phyloP scores from a whole-genome alignment of 2,888 invertebrate species.

The Omphaloscelis lunosa region DNA sequence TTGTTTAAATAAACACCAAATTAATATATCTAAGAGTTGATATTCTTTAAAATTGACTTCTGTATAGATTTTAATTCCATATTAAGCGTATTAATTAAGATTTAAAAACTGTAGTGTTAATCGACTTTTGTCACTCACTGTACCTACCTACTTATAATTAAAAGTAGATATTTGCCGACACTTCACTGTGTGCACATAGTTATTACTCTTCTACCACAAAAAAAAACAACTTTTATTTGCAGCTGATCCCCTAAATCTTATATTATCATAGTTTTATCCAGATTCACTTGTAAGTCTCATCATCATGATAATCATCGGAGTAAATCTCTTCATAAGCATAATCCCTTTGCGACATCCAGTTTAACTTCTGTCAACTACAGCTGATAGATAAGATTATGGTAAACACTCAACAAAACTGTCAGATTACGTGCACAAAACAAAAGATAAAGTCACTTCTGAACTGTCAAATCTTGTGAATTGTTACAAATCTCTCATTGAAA shows the following conservation, averaged over 20 bases:
- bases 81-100: not conserved
- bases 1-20: not conserved
- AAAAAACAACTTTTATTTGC: not conserved
- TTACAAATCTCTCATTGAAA: not conserved
- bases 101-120: not conserved
- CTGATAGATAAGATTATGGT: conserved; percentile 5
- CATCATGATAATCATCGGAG: not conserved
- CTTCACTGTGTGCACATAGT: not conserved
- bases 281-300: not conserved
- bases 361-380: not conserved
- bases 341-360: not conserved
- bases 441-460: conserved; percentile 28
- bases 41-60: not conserved
- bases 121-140: not conserved
- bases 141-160: not conserved
- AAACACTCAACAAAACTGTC: conserved; percentile 16
- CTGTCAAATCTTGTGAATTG: conserved; percentile 17
- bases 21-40: not conserved
- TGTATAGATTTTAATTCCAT: not conserved
- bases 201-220: not conserved
- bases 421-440: conserved; percentile 14
- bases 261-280: conserved; percentile 10
- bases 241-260: not conserved
- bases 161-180: conserved; percentile 1
- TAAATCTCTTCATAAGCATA: not conserved